Evolutionary conservation across 2,797 vertebrate genomes (phyloP), one percentile per base, ranked within the genome.

Genomic region (Sebastes flavidus): DNA sequence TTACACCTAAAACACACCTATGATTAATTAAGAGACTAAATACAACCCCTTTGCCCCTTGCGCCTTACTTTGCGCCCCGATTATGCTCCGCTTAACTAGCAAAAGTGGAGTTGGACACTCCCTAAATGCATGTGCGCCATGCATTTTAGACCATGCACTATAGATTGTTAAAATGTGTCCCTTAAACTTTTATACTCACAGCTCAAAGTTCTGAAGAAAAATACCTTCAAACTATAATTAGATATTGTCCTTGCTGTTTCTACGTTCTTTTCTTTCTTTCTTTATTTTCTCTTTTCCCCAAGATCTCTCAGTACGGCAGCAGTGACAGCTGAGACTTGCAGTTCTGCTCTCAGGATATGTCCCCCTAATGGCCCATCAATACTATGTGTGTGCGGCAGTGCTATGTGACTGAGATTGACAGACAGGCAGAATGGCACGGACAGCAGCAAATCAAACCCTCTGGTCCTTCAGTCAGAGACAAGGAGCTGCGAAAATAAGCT

Each of bases 381-480:
- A 78, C 67, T 18, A 9, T 58, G 32, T 72, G 72, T 73, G 78
- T 61, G 65, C 9, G 29, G 22, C 36, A 32, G 72, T 29, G 18
- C 55, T 30, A 27, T 61, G 69, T 80, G 87, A 86, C 72, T 60
- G 68, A 77, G 85, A 88, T 13, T 86, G 90, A 88, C 89, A 84
- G 78, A 83, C 81, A 60, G 76, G 60, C 78, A 77, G 81, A 88
- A 8, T 29, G 34, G 69, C 73, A 54, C 30, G 67, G 87, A 91
- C 91, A 84, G 79, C 84, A 74, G 77, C 84, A 85, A 87, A 90
- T 90, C 87, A 89, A 75, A 89, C 67, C 71, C 72, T 63, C 61
- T 74, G 87, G 77, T 87, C 46, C 75, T 83, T 76, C 49, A 62
- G 30, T 83, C 75, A 25, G 36, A 77, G 59, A 78, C 65, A 54